phyloP scores from a whole-genome alignment of 2,113 vertebrate species.

The Sapajus apella region DNA sequence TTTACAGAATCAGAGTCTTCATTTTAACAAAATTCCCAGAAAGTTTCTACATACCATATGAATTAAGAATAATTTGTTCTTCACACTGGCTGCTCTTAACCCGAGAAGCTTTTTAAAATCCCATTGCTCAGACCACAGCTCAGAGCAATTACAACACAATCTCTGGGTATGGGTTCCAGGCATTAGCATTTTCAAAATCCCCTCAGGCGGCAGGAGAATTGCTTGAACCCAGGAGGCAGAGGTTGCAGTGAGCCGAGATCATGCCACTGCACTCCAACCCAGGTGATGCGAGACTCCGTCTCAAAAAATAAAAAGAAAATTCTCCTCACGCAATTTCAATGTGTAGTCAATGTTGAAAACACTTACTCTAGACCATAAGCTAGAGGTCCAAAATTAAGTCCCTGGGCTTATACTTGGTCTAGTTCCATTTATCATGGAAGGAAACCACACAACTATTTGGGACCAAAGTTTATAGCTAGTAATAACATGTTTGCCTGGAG shows the following conservation, averaged over 20 bases:
- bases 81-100: neutral
- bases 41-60: neutral
- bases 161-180: neutral
- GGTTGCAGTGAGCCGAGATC: too few relatives aligned
- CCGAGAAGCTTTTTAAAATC: neutral
- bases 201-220: too few relatives aligned
- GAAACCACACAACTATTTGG: neutral
- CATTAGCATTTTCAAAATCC: too few relatives aligned
- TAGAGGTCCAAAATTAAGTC: neutral
- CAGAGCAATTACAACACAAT: neutral
- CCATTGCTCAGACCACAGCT: too few relatives aligned
- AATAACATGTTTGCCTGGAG: neutral
- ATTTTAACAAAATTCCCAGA: neutral
- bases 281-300: too few relatives aligned
- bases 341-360: neutral
- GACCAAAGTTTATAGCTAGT: neutral
- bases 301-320: too few relatives aligned
- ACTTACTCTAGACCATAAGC: neutral
- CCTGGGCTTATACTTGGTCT: neutral
- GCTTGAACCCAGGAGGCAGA: too few relatives aligned
- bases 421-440: neutral
- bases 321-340: neutral
- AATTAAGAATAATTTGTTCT: neutral
- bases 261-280: too few relatives aligned
- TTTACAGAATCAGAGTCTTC: neutral